Evolutionary conservation across 2,888 invertebrate species (phyloP), one percentile per base, ranked within the genome.

Genomic region (Uloborus plumipes): DNA sequence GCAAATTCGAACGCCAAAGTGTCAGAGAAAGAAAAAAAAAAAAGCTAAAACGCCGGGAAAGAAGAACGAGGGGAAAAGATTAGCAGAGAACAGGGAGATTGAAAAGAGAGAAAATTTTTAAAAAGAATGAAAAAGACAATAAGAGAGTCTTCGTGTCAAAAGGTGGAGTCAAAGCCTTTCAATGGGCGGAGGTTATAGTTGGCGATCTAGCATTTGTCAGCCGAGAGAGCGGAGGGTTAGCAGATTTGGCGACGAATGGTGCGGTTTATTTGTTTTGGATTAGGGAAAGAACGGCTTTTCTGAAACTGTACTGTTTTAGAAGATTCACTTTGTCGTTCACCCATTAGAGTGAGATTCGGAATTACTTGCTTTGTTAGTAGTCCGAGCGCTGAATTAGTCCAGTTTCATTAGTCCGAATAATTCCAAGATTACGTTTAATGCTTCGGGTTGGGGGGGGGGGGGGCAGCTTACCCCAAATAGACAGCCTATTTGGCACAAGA

Each of bases 121-220:
- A 73, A 26, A 73, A 59, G 58, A n/a, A 71, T 59, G 47, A 53
- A 76, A 78, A 71, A 74, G 50, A 69, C 58, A 65, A 78, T 55
- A 50, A 79, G 61, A 50, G 55, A 51, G 71, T 58, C 62, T 53
- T 61, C 51, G 51, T 59, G 72, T 71, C 71, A 71, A 79, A 79
- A 79, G 71, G 79, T 71, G 72, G 79, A 71, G 71, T 71, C 67
- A 66, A 72, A 71, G 31, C 31, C 66, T 50, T 72, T 79, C 53
- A 79, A 79, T 79, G 79, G 79, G 72, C 66, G 72, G 66, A 67
- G 79, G 79, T 79, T 79, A 66, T 59, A 79, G 66, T 73, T 73
- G 66, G 66, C 53, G 79, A 79, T 73, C 79, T 79, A 72, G 72
- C 79, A 79, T 79, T 79, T 79, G 79, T 79, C 79, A 79, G 72